Evolutionary conservation across 2,113 vertebrate species (phyloP).

Genomic region (Myodes glareolus): DNA sequence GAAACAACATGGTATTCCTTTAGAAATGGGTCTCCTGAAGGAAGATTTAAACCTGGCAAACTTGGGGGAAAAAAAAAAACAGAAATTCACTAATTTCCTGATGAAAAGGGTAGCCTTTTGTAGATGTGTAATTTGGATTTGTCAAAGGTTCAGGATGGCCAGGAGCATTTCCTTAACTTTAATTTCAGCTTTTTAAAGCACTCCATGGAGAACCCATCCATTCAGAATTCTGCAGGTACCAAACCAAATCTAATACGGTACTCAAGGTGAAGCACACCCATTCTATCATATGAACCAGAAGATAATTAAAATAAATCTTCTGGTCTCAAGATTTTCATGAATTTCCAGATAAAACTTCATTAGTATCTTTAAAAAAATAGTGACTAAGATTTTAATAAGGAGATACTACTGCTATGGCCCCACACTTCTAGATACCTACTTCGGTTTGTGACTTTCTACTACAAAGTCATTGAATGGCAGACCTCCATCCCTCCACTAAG

Average conservation of each 20-base stretch:
- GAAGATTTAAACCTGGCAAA: constrained; percentile 8
- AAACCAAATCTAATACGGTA: constrained; percentile 60
- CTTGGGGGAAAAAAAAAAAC: constrained; percentile 38
- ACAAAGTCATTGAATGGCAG: not conserved
- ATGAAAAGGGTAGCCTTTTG: constrained; percentile 76
- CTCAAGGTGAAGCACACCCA: constrained; percentile 35
- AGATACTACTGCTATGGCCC: not conserved
- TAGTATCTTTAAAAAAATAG: not conserved
- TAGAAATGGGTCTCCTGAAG: constrained; percentile 59
- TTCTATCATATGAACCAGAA: not conserved
- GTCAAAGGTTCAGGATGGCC: constrained; percentile 52
- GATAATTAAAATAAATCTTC: constrained; percentile 43
- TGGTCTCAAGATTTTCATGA: constrained; percentile 54
- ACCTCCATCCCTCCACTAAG: not conserved
- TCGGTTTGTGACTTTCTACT: not conserved
- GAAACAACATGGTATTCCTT: constrained; percentile 51
- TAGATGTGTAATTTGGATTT: constrained; percentile 59
- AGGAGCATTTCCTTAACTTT: constrained; percentile 71
- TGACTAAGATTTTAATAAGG: constrained; percentile 18
- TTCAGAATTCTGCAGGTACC: constrained; percentile 63
- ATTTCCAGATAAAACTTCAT: constrained; percentile 58
- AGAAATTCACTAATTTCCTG: constrained; percentile 76
- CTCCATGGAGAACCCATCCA: constrained; percentile 57
- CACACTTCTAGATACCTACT: not conserved
- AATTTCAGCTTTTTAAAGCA: constrained; percentile 63